These are phyloP conservation scores for Hipposideros armiger DNA, from an alignment of 2,113 vertebrate species.

Conservation along the genomic window DNA sequence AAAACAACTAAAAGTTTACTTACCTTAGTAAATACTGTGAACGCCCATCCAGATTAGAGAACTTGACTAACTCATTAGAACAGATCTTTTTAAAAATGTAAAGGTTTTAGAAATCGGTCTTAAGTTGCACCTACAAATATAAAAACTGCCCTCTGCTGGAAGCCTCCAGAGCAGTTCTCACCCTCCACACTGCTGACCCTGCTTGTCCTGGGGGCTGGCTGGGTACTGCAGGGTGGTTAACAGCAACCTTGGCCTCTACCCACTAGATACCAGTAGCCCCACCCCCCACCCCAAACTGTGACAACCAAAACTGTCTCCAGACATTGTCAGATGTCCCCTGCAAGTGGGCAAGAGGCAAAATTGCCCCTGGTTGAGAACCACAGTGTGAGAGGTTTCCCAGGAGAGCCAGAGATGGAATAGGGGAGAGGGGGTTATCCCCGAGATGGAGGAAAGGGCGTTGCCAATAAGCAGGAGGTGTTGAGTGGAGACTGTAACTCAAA, in stretches of 20 bases:
- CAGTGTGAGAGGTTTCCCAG: not conserved
- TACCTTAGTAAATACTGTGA: not conserved
- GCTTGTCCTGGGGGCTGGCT: not conserved
- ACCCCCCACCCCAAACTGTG: not conserved
- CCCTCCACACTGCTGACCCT: fast-evolving
- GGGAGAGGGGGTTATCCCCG: not conserved
- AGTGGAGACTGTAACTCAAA: not conserved
- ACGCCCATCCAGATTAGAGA: not conserved
- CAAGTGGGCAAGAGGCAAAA: fast-evolving
- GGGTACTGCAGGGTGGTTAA: no score
- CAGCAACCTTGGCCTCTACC: not conserved
- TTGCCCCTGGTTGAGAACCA: not conserved
- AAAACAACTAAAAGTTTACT: not conserved
- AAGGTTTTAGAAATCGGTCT: not conserved
- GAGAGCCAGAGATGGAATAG: not conserved
- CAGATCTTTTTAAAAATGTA: not conserved
- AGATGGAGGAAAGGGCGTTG: not conserved
- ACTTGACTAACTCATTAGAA: not conserved
- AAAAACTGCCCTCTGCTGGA: not conserved
- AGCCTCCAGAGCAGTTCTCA: not conserved
- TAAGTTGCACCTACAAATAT: not conserved
- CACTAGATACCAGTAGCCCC: not conserved
- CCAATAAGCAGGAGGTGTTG: not conserved
- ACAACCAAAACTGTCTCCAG: not conserved
- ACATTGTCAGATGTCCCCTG: not conserved